Base-by-base conservation (phyloP, 2,888 invertebrate genomes). In the Macrophya annulata region DNA sequence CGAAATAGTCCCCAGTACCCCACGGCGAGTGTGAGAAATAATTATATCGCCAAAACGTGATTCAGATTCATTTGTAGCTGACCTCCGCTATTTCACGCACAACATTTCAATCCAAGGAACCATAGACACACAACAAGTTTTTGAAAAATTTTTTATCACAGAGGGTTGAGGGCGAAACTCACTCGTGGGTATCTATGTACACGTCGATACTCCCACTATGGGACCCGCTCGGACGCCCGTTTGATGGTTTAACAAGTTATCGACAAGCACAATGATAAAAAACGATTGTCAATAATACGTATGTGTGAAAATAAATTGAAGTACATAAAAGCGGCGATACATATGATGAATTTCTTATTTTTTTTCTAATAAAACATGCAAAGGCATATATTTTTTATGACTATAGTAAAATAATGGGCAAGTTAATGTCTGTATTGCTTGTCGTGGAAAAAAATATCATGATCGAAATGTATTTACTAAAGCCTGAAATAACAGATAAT, bases 311-410 rank as follows among this genome's bases (percentile, higher is more conserved):
- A 45, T 25, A 74, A 74, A 48, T 45, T 37, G 17, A 72, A 72
- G 21, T 21, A 72, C 45, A 40, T 72, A 45, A 74, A 74, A 45
- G 72, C 72, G 21, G n/a, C 15, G 72, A 74, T 45, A n/a, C n/a
- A 45, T 45, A 72, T 43, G 15, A 15, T 17, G 40, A 37, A 40
- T 15, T 40, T 37, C 17, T 17, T 9, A 48, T 12, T 48, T 48
- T 9, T 10, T 48, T 48, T 12, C 45, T 48, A 71, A 17, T 71
- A 4, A 40, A 71, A 40, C 71, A 40, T 71, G 71, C 71, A 71
- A 71, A 71, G 40, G 71, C 71, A 72, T 72, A 43, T n/a, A 43
- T 72, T 21, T 74, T 45, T 4, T 45, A 62, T 62, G 25, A 62
- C 25, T 3, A 10, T 9, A 25, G 62, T 62, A 25, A 62, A 62